Evolutionary conservation across 2,113 vertebrate species (phyloP), one percentile per base, ranked within the genome.

Genomic region (Planiliza haematocheilus): DNA sequence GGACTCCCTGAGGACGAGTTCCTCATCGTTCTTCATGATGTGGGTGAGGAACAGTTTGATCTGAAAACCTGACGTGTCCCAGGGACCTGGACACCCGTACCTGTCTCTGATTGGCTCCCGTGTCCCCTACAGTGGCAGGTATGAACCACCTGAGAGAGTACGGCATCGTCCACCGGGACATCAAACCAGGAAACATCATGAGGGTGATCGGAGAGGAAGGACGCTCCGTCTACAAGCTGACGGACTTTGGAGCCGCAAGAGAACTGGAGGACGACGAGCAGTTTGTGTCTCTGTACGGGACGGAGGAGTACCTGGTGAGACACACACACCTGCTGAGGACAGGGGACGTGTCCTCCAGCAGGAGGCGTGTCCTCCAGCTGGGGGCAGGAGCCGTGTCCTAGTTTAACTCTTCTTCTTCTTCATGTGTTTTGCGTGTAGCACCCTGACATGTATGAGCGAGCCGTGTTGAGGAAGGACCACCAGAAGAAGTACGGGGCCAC

Each of bases 121-220:
- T 51, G 36, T 43, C 34, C 48, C 57, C 55, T 65, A 1, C 91
- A 99, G 97, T 98, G 89, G 97, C 97, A 70, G 98, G 98, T 17
- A 99, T 99, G 98, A 99, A 99, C 87, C 98, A 99, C 84, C 94
- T 99, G 65, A 93, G 98, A 57, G 97, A 99, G 89, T 98, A 99
- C 8, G 98, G 97, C 56, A 99, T 99, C 49, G 97, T 99, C 6
- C 98, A 99, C 82, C 94, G 98, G 2, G 97, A 99, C 90, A 99
- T 99, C 88, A 99, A 99, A 61, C 98, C 98, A 0, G 97, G 98
- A 20, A 99, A 99, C 88, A 99, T 99, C 80, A 99, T 99, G 98
- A 94, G 97, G 1, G 96, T 99, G 60, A 98, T 99, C 24, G 97
- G 97, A 11, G 97, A 99, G 79, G 97, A 99, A 1, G 97, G 98